Conservation (phyloP, 2,797 vertebrate genomes). For the Sebastes iracundus region DNA sequence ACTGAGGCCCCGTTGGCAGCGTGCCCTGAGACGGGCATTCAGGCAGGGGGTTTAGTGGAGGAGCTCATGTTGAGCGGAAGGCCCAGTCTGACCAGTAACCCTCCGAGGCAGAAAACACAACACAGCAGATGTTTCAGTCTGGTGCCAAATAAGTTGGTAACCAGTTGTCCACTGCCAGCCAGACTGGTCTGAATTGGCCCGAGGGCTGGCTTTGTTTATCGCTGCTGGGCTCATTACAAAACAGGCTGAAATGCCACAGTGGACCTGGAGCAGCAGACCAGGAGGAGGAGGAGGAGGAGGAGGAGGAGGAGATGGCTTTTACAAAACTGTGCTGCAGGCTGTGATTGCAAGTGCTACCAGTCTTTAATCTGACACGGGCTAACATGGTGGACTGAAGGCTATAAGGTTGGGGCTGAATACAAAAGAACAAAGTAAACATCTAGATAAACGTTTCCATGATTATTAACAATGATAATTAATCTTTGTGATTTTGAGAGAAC, state of each 20-base stretch:
- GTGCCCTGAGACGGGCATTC: conserved; percentile 22
- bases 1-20: conserved; percentile 15
- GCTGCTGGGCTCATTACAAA: conserved; percentile 41
- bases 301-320: background rate
- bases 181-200: conserved; percentile 22
- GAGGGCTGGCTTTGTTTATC: conserved; percentile 29
- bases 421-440: too few species aligned
- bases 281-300: background rate
- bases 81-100: conserved; percentile 33
- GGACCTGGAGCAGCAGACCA: conserved; percentile 8
- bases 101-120: conserved; percentile 45
- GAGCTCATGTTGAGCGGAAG: conserved; percentile 32
- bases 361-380: background rate
- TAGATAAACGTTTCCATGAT: background rate
- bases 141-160: conserved; percentile 62
- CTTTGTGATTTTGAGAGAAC: background rate
- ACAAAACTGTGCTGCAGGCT: background rate
- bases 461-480: background rate
- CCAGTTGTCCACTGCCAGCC: conserved; percentile 38
- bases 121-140: conserved; percentile 66
- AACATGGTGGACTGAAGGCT: too few species aligned
- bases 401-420: too few species aligned
- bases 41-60: conserved; percentile 15
- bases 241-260: conserved; percentile 14
- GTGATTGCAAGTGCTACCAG: background rate